Percentiles rank a stretch among this genome's conserved stretches.
These are phyloP conservation scores for Drosophila prostipennis DNA, from an alignment of 2,888 invertebrate species.

Conservation along the genomic window DNA sequence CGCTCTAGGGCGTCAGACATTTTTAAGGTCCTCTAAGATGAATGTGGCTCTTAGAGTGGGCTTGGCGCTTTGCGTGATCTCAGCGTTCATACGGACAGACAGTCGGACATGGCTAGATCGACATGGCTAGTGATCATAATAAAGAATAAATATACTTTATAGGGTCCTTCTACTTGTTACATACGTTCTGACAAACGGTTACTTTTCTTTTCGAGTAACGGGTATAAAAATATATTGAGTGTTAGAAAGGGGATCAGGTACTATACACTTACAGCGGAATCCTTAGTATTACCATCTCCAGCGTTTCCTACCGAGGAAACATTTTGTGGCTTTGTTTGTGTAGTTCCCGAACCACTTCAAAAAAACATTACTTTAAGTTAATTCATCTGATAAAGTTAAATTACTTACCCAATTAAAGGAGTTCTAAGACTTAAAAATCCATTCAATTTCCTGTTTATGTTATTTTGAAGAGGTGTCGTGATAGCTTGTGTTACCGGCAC, in stretches of 20 bases:
- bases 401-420: slow-evolving; percentile 83
- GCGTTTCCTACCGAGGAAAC: slow-evolving; percentile 34
- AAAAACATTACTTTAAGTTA: neutral
- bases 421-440: slow-evolving; percentile 84
- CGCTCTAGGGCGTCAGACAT: too few relatives aligned
- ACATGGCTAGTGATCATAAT: neutral
- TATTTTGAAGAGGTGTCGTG: slow-evolving; percentile 81
- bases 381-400: too few relatives aligned
- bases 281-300: slow-evolving; percentile 60
- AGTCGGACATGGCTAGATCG: neutral
- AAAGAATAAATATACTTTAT: too few relatives aligned
- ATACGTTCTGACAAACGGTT: neutral
- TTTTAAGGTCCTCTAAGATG: too few relatives aligned
- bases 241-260: neutral
- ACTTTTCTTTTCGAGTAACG: neutral
- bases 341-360: slow-evolving; percentile 41
- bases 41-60: too few relatives aligned
- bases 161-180: neutral
- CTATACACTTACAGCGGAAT: slow-evolving; percentile 54
- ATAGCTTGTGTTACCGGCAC: slow-evolving; percentile 59
- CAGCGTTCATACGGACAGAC: too few relatives aligned
- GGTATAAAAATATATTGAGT: too few relatives aligned
- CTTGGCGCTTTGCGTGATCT: too few relatives aligned
- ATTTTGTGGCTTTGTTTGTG: slow-evolving; percentile 52
- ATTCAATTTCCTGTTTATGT: slow-evolving; percentile 83